Evolutionary conservation across 2,113 vertebrate species (phyloP).

Genomic region (Malurus melanocephalus): DNA sequence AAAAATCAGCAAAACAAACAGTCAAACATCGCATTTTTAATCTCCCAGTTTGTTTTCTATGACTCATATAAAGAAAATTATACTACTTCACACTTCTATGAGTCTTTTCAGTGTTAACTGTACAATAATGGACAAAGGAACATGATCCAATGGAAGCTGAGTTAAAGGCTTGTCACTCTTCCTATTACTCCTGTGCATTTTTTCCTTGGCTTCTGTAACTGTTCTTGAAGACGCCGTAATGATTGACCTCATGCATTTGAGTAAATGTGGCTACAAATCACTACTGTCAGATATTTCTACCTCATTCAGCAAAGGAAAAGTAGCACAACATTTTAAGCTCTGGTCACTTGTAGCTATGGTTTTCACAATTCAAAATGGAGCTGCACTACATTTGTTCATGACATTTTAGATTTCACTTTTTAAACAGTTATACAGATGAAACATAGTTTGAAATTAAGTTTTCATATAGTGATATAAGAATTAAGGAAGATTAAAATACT

Average conservation of each 20-base stretch:
- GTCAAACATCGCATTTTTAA: neutral
- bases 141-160: neutral
- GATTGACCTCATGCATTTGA: neutral
- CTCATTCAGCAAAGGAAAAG: neutral
- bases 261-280: neutral
- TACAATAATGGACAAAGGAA: neutral
- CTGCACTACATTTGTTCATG: neutral
- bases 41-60: neutral
- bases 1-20: neutral
- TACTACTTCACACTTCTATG: neutral
- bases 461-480: neutral
- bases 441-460: neutral
- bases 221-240: neutral
- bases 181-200: neutral
- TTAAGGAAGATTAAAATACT: neutral
- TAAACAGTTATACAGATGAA: neutral
- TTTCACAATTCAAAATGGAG: neutral
- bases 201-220: neutral
- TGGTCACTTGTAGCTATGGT: neutral
- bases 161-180: neutral
- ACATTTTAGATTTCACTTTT: neutral
- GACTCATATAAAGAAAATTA: neutral
- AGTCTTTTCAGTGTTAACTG: neutral
- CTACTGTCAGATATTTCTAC: neutral
- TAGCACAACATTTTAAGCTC: neutral